These are phyloP conservation scores for Glossophaga mutica DNA, from an alignment of 2,797 vertebrate species.

Conservation along the genomic window DNA sequence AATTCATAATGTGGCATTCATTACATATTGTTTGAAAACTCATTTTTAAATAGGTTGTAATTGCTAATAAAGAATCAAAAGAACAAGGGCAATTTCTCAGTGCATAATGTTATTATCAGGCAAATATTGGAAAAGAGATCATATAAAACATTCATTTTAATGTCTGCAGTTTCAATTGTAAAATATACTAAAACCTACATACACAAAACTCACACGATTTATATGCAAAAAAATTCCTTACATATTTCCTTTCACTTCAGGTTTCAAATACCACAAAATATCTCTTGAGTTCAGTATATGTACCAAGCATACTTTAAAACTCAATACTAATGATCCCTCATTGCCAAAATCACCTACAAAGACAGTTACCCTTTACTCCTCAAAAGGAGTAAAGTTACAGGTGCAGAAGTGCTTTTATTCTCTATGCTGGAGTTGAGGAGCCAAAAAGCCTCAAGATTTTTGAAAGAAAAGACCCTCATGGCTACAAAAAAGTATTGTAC, in stretches of 20 bases:
- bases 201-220: background rate
- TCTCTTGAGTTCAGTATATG: constrained; percentile 26
- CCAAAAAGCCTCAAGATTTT: constrained; percentile 70
- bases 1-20: constrained; percentile 13
- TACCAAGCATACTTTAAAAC: constrained; percentile 44
- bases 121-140: background rate
- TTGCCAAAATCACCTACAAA: constrained; percentile 57
- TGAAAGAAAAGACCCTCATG: constrained; percentile 60
- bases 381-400: constrained; percentile 55
- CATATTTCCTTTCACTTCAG: constrained; percentile 24
- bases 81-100: background rate
- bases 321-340: constrained; percentile 31
- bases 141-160: constrained; percentile 34
- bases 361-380: constrained; percentile 48
- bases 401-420: constrained; percentile 54
- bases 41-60: background rate
- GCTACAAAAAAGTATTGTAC: constrained; percentile 39
- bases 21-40: constrained; percentile 22
- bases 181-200: constrained; percentile 22
- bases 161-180: background rate
- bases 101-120: background rate
- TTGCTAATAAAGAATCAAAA: background rate
- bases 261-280: constrained; percentile 51
- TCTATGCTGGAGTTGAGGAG: constrained; percentile 54
- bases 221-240: background rate